Base-by-base conservation (phyloP, 2,113 vertebrate species). In the Chaetura pelagica region DNA sequence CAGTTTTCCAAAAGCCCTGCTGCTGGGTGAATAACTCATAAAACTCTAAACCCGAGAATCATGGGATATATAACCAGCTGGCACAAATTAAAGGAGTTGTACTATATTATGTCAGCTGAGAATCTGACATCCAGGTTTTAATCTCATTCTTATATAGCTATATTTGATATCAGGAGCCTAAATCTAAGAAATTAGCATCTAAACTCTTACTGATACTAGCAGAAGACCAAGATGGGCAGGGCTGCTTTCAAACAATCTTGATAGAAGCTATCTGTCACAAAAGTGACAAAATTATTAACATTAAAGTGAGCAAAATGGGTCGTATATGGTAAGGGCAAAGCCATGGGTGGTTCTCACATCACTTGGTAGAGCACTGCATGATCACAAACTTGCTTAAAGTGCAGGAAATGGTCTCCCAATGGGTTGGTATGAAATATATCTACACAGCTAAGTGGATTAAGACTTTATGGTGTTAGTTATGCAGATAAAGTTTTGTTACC, bases 401-500 rank as follows among this genome's bases (percentile, higher is more conserved):
- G 88, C 77, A 81, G 62, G 52, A 88, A 89, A 81, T 19, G 48
- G 23, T 35, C 61, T 94, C 74, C 21, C 64, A 78, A 19, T 4
- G 44, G 67, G 24, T 52, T 80, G 34, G 44, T 71, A 74, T 0
- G 12, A 86, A 86, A 74, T 46, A 11, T 2, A 73, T 49, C 77
- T 76, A 16, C 57, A 35, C 58, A 0, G 0, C 61, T 79, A 68
- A 81, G n/a, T 84, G 49, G 69, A 79, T 92, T 74, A 78, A 88
- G 79, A 77, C 58, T n/a, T 69, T 32, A 49, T 29, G 51, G 38
- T 55, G 44, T 67, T 91, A 88, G 67, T 85, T 59, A 85, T 15
- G 51, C 73, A 79, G 90, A 74, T 89, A 57, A 90, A 55, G 32
- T 80, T 93, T 79, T 93, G 44, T 81, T 83, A 73, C 67, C 82